Evolutionary conservation across 92 coral and sea anemone species (phyloP).

Genomic region (Zoanthus gigantus): DNA sequence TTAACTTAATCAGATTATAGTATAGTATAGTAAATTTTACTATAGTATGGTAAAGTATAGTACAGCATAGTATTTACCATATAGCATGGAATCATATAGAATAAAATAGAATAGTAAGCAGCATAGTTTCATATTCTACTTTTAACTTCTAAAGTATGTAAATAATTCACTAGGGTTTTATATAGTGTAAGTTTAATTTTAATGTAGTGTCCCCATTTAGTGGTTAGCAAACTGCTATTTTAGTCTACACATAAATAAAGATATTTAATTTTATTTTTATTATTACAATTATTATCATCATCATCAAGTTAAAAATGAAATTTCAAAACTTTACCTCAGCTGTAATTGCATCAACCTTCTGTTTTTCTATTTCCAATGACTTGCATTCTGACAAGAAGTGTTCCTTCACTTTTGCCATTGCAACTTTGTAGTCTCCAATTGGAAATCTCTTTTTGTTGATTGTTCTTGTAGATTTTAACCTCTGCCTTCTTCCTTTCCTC

Average conservation of each 20-base stretch:
- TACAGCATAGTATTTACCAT: background rate
- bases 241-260: slow-evolving; percentile 6
- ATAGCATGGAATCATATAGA: background rate
- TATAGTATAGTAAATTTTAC: background rate
- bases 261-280: background rate
- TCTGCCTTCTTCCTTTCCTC: slow-evolving; percentile 15
- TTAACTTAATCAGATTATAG: slow-evolving; percentile 1
- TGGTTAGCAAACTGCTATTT: background rate
- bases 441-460: slow-evolving; percentile 41
- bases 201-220: background rate
- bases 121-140: background rate
- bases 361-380: slow-evolving; percentile 47
- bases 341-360: slow-evolving; percentile 36
- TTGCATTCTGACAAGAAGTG: slow-evolving; percentile 31
- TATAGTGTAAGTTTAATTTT: background rate
- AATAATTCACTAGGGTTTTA: slow-evolving; percentile 8
- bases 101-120: background rate
- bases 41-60: background rate
- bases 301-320: slow-evolving; percentile 1
- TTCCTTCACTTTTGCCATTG: slow-evolving; percentile 26
- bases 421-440: slow-evolving; percentile 32
- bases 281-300: background rate
- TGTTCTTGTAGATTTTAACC: slow-evolving; percentile 48
- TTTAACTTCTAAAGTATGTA: background rate
- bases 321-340: slow-evolving; percentile 32